phyloP scores from a whole-genome alignment of 2,113 vertebrate species.

The Symphodus melops region DNA sequence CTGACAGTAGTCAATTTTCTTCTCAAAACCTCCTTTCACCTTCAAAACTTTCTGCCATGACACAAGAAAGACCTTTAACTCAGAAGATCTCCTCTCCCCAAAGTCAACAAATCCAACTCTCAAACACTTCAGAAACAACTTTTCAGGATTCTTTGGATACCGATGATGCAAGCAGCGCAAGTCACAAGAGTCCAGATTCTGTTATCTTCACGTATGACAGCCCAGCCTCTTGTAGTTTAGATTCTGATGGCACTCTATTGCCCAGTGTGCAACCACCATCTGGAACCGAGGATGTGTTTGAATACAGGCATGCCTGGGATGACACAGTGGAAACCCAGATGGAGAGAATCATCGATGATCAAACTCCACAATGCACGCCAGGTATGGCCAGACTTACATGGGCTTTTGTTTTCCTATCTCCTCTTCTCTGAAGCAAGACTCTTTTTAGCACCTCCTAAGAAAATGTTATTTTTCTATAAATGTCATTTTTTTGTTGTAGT shows the following conservation, averaged over 20 bases:
- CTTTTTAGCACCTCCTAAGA: conserved; percentile 84
- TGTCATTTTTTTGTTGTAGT: conserved; percentile 61
- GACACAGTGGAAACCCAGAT: conserved; percentile 97
- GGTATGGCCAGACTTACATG: conserved; percentile 88
- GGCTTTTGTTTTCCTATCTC: conserved; percentile 63
- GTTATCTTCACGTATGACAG: conserved; percentile 88
- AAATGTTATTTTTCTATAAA: conserved; percentile 34
- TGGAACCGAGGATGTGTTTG: conserved; percentile 93
- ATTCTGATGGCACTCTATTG: conserved; percentile 87
- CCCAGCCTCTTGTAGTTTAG: conserved; percentile 86
- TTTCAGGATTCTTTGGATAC: conserved; percentile 62
- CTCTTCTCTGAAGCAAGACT: conserved; percentile 77
- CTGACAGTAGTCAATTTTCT: conserved; percentile 83
- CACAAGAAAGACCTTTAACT: conserved; percentile 69
- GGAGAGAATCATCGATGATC: conserved; percentile 94
- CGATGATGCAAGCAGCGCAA: conserved; percentile 64
- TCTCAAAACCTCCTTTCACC: conserved; percentile 77
- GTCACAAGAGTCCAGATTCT: conserved; percentile 83
- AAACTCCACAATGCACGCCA: conserved; percentile 90
- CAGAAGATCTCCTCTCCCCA: conserved; percentile 38
- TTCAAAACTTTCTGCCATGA: conserved; percentile 82
- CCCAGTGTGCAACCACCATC: conserved; percentile 82
- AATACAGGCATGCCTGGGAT: conserved; percentile 93
- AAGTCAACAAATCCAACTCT: conserved; percentile 37
- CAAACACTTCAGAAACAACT: conserved; percentile 34